phyloP scores from a whole-genome alignment of 2,797 vertebrate genomes.

The Lithobates pipiens region DNA sequence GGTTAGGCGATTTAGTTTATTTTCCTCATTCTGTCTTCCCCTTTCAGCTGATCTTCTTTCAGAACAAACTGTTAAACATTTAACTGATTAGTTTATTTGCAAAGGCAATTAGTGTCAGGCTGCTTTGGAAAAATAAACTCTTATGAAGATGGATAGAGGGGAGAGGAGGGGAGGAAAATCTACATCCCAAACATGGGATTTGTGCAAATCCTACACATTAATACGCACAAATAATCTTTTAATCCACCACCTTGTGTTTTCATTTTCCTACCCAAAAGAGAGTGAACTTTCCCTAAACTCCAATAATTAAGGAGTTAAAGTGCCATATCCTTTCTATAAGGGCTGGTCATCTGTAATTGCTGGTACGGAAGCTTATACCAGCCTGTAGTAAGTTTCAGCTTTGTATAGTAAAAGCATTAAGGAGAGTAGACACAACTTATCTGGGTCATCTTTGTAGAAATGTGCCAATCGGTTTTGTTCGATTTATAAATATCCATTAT shows the following conservation, averaged over 20 bases:
- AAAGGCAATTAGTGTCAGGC: slow-evolving; percentile 65
- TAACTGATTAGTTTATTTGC: slow-evolving; percentile 66
- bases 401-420: no score
- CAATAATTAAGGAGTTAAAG: slow-evolving; percentile 37
- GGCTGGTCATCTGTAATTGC: slow-evolving; percentile 32
- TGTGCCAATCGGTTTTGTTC: no score
- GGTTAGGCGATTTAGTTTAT: slow-evolving; percentile 40
- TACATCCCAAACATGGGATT: slow-evolving; percentile 57
- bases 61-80: slow-evolving; percentile 66
- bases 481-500: no score
- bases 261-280: slow-evolving; percentile 23
- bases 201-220: slow-evolving; percentile 59
- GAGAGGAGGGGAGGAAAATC: slow-evolving; percentile 38
- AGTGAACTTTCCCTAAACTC: background rate
- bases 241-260: slow-evolving; percentile 49
- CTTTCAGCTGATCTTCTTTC: slow-evolving; percentile 59
- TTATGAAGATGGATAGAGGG: slow-evolving; percentile 64
- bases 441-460: background rate
- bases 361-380: slow-evolving; percentile 30
- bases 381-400: slow-evolving; percentile 3
- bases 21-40: slow-evolving; percentile 53
- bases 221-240: slow-evolving; percentile 59
- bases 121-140: slow-evolving; percentile 66
- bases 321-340: slow-evolving; percentile 28
- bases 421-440: background rate